These are phyloP conservation scores for Drosophila quinaria DNA, from an alignment of 2,888 invertebrate species.

Conservation along the genomic window DNA sequence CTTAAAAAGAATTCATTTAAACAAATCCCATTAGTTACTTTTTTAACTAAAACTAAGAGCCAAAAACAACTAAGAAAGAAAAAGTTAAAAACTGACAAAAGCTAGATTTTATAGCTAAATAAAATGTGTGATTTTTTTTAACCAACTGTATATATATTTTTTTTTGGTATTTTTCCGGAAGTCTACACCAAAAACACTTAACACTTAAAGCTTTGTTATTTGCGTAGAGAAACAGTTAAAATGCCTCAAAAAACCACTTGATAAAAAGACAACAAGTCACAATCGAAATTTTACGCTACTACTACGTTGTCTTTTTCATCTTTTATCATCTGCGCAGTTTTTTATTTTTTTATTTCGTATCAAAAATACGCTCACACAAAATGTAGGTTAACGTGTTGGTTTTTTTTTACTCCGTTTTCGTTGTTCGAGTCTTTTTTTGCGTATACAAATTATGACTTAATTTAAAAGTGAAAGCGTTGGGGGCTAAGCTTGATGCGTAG, in stretches of 20 bases:
- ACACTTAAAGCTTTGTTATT: constrained; percentile 1
- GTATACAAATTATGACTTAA: constrained; percentile 75
- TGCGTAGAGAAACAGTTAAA: constrained; percentile 21
- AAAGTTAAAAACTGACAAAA: neutral
- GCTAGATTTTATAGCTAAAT: neutral
- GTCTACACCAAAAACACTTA: neutral
- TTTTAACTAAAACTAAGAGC: no score
- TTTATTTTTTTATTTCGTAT: constrained; percentile 29
- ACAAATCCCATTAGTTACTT: no score
- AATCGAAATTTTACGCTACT: constrained; percentile 37
- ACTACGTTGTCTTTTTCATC: constrained; percentile 10
- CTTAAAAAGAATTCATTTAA: no score
- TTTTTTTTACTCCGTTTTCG: constrained; percentile 21
- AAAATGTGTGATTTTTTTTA: neutral
- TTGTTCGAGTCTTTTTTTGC: constrained; percentile 40
- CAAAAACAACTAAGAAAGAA: no score
- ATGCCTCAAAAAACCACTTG: constrained; percentile 30
- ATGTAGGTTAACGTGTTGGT: constrained; percentile 67
- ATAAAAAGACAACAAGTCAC: constrained; percentile 33
- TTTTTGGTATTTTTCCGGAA: constrained; percentile 27
- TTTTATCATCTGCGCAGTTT: constrained; percentile 53
- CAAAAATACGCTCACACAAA: constrained; percentile 36
- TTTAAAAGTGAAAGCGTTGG: constrained; percentile 75
- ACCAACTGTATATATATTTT: neutral
- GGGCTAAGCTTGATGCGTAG: constrained; percentile 30